Percentiles rank a stretch among this genome's conserved stretches.
These are phyloP conservation scores for Dorcus hopei DNA, from an alignment of 2,888 invertebrate genomes.

Conservation along the genomic window DNA sequence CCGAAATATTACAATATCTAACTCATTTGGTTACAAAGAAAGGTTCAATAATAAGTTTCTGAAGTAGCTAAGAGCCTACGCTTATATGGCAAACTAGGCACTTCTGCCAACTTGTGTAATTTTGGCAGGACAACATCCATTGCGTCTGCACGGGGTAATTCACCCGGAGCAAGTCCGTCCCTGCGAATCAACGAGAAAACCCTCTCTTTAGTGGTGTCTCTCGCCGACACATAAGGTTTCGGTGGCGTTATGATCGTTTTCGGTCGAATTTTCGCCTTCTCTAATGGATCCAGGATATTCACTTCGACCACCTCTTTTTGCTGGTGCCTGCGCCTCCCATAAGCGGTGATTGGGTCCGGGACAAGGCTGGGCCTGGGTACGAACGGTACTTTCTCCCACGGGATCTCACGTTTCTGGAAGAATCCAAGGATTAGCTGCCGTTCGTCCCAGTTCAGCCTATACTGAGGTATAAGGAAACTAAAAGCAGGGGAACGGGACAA, in stretches of 20 bases:
- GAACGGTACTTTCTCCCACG: slow-evolving; percentile 86
- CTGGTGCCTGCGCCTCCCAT: slow-evolving; percentile 61
- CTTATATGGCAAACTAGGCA: slow-evolving; percentile 49
- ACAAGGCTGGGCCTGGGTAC: slow-evolving; percentile 83
- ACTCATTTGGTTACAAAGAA: no score
- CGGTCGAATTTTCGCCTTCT: slow-evolving; percentile 62
- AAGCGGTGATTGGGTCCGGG: slow-evolving; percentile 81
- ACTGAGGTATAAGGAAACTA: slow-evolving; percentile 5
- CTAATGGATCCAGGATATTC: slow-evolving; percentile 55
- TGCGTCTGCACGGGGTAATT: slow-evolving; percentile 47
- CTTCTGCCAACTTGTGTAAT: slow-evolving; percentile 55
- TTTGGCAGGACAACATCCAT: slow-evolving; percentile 65
- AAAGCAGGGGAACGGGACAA: slow-evolving; percentile 35
- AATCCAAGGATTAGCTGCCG: slow-evolving; percentile 34
- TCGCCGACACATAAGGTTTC: slow-evolving; percentile 66
- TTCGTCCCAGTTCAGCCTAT: slow-evolving; percentile 38
- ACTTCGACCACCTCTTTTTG: slow-evolving; percentile 35
- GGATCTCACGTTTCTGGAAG: slow-evolving; percentile 75
- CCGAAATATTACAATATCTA: no score
- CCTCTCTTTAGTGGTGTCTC: slow-evolving; percentile 63
- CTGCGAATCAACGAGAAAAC: slow-evolving; percentile 59
- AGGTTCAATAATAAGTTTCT: no score
- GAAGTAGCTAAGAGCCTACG: slow-evolving; percentile 36
- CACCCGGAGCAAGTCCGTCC: slow-evolving; percentile 52
- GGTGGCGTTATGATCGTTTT: slow-evolving; percentile 56